phyloP scores from a whole-genome alignment of 2,888 invertebrate species.

The Lasioglossum lativentre region DNA sequence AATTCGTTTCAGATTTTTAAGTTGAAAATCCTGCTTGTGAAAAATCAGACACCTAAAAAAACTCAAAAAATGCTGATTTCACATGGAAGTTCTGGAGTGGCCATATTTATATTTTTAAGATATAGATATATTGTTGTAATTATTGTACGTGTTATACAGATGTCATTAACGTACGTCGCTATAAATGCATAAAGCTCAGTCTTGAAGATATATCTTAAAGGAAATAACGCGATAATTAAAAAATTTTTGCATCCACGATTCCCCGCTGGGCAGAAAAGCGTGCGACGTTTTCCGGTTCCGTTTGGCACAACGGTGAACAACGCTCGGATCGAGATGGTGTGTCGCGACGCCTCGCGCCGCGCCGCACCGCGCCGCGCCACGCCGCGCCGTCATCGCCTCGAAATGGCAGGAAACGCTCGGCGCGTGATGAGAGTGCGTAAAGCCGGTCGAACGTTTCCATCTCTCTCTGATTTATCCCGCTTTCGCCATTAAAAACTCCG shows the following conservation, averaged over 20 bases:
- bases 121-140: too few species aligned
- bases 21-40: too few species aligned
- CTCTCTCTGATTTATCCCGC: slow-evolving; percentile 25
- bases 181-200: too few species aligned
- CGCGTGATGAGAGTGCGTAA: slow-evolving; percentile 71
- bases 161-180: too few species aligned
- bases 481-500: slow-evolving; percentile 67
- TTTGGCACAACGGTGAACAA: slow-evolving; percentile 1
- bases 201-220: too few species aligned
- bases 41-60: too few species aligned
- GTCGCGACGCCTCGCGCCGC: background rate
- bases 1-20: too few species aligned
- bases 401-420: slow-evolving; percentile 66
- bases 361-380: background rate
- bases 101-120: too few species aligned
- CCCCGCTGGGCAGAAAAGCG: background rate
- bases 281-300: slow-evolving; percentile 47
- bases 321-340: slow-evolving; percentile 7
- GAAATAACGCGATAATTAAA: too few species aligned
- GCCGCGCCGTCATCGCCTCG: slow-evolving; percentile 3
- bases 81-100: too few species aligned
- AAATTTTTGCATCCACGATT: background rate
- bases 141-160: too few species aligned
- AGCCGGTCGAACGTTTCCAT: slow-evolving; percentile 33
- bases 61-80: too few species aligned